Conservation (phyloP, 2,888 invertebrate genomes). For the Gastrophysa polygoni region DNA sequence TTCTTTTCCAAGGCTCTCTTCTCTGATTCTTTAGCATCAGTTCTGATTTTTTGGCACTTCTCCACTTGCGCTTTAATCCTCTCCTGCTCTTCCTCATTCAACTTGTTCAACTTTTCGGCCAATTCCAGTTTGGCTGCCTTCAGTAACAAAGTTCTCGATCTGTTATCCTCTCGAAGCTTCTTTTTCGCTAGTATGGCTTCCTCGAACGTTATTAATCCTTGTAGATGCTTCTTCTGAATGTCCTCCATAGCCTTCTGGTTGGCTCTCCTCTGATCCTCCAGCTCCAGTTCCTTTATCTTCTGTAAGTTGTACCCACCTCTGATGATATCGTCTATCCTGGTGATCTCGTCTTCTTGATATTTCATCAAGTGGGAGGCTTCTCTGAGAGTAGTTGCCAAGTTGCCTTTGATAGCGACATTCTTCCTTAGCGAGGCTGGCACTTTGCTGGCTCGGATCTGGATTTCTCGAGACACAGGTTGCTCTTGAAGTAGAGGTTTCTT, state of each 20-base stretch:
- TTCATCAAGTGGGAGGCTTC: constrained; percentile 61
- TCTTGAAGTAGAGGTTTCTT: constrained; percentile 1
- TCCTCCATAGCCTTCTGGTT: constrained; percentile 61
- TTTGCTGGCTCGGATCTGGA: constrained; percentile 20
- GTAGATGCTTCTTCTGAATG: constrained; percentile 65
- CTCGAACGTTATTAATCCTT: constrained; percentile 65
- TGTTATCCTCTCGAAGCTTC: constrained; percentile 59
- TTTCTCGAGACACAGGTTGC: constrained; percentile 17
- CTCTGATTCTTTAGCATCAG: constrained; percentile 61
- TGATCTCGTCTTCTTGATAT: constrained; percentile 60
- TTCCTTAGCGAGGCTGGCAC: constrained; percentile 30
- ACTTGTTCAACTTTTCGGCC: constrained; percentile 61
- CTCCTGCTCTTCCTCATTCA: constrained; percentile 60
- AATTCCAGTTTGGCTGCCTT: constrained; percentile 61
- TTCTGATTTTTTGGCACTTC: constrained; percentile 58
- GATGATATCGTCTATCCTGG: constrained; percentile 61
- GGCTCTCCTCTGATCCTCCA: constrained; percentile 58
- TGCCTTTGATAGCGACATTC: constrained; percentile 58
- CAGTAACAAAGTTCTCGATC: constrained; percentile 61
- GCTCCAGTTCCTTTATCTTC: constrained; percentile 58
- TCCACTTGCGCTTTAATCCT: constrained; percentile 61
- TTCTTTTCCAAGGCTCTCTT: constrained; percentile 63
- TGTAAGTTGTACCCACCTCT: constrained; percentile 58
- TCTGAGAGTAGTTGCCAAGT: constrained; percentile 61
- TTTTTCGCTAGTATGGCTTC: constrained; percentile 65